These are phyloP conservation scores for Cavia aperea DNA, from an alignment of 2,113 vertebrate genomes.

Conservation along the genomic window DNA sequence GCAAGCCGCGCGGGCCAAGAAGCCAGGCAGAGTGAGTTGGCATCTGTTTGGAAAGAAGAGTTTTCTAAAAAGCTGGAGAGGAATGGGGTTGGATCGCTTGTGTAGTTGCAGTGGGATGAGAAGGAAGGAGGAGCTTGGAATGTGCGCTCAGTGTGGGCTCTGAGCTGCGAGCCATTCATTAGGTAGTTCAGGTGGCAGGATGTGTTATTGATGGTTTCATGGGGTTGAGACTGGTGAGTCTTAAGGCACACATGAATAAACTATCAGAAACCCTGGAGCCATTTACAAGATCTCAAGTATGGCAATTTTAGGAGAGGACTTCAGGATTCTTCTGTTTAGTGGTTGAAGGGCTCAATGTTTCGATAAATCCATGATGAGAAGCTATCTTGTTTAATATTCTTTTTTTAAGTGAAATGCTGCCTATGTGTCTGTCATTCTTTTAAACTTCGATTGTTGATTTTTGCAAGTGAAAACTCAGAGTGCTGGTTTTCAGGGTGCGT, in stretches of 20 bases:
- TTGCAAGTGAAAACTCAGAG: conserved; percentile 25
- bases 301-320: not conserved
- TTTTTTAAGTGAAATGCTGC: not conserved
- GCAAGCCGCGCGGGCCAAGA: not conserved
- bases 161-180: not conserved
- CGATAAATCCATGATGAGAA: not conserved
- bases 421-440: conserved; percentile 12
- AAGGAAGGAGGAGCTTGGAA: not conserved
- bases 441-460: conserved; percentile 22
- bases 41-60: conserved; percentile 4
- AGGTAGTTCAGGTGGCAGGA: not conserved
- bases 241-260: not conserved
- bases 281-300: not conserved
- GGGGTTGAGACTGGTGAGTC: not conserved
- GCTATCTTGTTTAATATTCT: not conserved
- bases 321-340: not conserved
- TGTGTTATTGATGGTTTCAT: not conserved
- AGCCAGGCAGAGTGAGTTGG: not conserved
- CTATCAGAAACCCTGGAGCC: not conserved
- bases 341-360: not conserved
- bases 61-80: not conserved
- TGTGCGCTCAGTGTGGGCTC: not conserved
- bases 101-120: not conserved
- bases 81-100: not conserved
- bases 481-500: not conserved